Percentiles rank a stretch among this genome's conserved stretches.
phyloP scores from a whole-genome alignment of 2,113 vertebrate species.

The Oryzias melastigma region DNA sequence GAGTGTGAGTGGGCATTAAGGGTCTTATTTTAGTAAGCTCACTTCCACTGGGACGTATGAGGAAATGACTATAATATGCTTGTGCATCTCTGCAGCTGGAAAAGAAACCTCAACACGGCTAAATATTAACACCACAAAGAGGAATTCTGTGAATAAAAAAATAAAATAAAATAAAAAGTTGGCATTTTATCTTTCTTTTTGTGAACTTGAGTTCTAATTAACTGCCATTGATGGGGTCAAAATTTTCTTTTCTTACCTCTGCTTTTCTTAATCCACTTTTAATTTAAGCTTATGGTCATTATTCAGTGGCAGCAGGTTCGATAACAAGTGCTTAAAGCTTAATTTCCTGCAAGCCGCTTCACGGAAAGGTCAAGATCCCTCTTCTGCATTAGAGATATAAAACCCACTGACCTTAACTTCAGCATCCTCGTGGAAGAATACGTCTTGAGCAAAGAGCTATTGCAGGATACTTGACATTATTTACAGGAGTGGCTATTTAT shows the following conservation, averaged over 20 bases:
- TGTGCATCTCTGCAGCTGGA: conserved; percentile 20
- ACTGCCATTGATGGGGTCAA: neutral
- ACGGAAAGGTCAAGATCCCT: conserved; percentile 64
- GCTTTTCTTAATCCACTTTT: conserved; percentile 11
- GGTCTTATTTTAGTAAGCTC: conserved; percentile 25
- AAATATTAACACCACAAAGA: neutral
- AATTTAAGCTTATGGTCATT: conserved; percentile 39
- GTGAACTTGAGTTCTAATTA: neutral
- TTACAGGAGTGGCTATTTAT: conserved; percentile 30
- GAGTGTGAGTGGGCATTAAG: conserved; percentile 26
- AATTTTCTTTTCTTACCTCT: conserved; percentile 2
- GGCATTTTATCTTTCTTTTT: neutral
- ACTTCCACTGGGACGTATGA: conserved; percentile 25
- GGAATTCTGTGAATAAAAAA: conserved; percentile 2
- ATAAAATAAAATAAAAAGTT: neutral
- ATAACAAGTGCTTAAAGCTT: conserved; percentile 58
- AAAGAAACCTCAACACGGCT: neutral
- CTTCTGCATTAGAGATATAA: conserved; percentile 29
- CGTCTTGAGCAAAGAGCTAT: conserved; percentile 19
- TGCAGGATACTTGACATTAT: conserved; percentile 30
- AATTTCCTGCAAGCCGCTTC: conserved; percentile 50
- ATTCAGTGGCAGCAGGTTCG: conserved; percentile 47
- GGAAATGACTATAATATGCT: conserved; percentile 17
- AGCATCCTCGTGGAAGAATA: conserved; percentile 26
- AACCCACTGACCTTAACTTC: conserved; percentile 47